These are phyloP conservation scores for Tachystola acroxantha DNA, from an alignment of 2,888 invertebrate species.

Conservation along the genomic window DNA sequence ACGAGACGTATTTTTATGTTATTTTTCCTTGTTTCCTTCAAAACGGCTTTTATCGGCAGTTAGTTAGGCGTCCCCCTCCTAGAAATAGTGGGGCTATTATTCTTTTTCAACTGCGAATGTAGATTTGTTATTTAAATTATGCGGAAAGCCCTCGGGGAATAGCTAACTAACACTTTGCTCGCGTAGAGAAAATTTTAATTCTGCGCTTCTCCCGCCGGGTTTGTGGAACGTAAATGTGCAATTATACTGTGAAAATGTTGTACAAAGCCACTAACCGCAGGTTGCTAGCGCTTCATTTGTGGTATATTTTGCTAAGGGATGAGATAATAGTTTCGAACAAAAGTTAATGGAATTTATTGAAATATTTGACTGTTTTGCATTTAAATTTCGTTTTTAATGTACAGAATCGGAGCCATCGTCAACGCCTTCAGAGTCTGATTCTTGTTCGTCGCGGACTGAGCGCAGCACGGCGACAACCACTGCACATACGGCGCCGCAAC, in stretches of 20 bases:
- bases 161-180: conserved; percentile 19
- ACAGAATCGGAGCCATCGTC: conserved; percentile 60
- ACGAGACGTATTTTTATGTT: conserved; percentile 22
- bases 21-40: conserved; percentile 7
- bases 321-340: no score
- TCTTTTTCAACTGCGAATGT: conserved; percentile 28
- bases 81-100: conserved; percentile 30
- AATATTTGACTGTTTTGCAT: no score
- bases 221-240: background rate
- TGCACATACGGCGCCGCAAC: conserved; percentile 49
- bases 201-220: no score
- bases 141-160: conserved; percentile 30
- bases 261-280: background rate
- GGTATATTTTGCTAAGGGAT: background rate
- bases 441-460: conserved; percentile 76
- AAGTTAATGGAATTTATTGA: no score
- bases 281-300: background rate
- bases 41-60: background rate
- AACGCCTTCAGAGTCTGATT: conserved; percentile 65
- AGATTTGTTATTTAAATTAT: conserved; percentile 55
- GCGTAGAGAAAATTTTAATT: background rate
- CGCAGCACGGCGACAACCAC: conserved; percentile 74
- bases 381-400: no score
- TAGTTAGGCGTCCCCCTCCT: conserved; percentile 7
- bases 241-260: background rate